A percentile compares a stretch with the other conserved stretches of the same genome.
phyloP scores from a whole-genome alignment of 2,113 vertebrate species.

The Urocolius indicus region DNA sequence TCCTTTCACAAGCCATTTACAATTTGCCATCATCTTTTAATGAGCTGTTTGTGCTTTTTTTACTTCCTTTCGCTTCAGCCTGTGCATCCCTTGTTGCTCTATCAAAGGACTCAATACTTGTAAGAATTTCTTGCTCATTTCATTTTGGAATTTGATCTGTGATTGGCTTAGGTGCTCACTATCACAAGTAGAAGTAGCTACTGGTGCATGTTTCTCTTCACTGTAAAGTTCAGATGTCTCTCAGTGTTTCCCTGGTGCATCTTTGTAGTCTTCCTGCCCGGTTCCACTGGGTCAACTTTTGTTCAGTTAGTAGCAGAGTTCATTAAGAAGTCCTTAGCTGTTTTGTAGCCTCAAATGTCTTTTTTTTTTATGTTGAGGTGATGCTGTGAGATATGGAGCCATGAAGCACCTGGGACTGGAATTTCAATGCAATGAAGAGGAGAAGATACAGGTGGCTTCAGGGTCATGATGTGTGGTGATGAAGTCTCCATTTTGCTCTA shows the following conservation, averaged over 20 bases:
- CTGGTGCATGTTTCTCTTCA: not conserved
- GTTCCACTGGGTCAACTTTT: not conserved
- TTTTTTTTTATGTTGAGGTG: not conserved
- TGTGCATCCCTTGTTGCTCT: not conserved
- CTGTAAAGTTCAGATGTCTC: not conserved
- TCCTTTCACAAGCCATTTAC: not conserved
- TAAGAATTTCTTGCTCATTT: slow-evolving; percentile 6
- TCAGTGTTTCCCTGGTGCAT: not conserved
- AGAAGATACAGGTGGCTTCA: not conserved
- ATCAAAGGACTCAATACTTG: not conserved
- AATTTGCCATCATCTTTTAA: not conserved
- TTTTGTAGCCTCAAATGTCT: not conserved
- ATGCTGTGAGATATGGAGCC: not conserved
- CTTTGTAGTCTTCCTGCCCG: not conserved
- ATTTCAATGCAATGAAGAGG: not conserved
- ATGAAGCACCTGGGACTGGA: not conserved
- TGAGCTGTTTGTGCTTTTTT: slow-evolving; percentile 1
- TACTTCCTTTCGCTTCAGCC: not conserved
- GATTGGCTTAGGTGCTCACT: not conserved
- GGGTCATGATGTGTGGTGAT: not conserved
- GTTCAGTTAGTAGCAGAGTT: not conserved
- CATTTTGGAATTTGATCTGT: not conserved
- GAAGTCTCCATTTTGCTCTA: not conserved
- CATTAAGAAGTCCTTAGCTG: not conserved
- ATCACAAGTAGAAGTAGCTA: not conserved